A percentile compares a stretch with the other conserved stretches of the same genome.
Evolutionary conservation across 2,888 invertebrate genomes (phyloP).

Genomic region (Lumbricus terrestris): DNA sequence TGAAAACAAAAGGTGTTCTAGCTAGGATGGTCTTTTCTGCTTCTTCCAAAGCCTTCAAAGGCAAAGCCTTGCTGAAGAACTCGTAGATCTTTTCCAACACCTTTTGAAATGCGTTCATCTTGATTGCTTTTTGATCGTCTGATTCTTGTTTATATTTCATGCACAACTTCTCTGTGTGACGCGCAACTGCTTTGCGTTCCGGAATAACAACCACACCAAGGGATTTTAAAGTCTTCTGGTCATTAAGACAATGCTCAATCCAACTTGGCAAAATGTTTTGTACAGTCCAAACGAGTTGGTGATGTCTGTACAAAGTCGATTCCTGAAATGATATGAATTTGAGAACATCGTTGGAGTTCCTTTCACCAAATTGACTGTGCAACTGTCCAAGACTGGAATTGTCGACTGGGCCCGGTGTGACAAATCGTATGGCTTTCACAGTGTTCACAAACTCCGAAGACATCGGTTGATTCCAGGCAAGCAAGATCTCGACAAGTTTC

Average conservation of each 20-base stretch:
- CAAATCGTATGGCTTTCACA: constrained; percentile 36
- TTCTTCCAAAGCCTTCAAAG: background rate
- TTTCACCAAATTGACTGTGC: constrained; percentile 29
- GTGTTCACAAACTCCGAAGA: constrained; percentile 31
- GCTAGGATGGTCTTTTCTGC: constrained; percentile 11
- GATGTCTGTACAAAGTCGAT: constrained; percentile 37
- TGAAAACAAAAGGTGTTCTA: constrained; percentile 31
- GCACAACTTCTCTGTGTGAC: constrained; percentile 34
- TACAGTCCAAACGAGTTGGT: constrained; percentile 39
- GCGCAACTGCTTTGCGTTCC: constrained; percentile 29
- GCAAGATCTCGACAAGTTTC: constrained; percentile 29
- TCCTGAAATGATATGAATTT: constrained; percentile 39
- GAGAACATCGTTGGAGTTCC: background rate
- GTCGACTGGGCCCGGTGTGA: constrained; percentile 36
- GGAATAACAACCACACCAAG: constrained; percentile 36
- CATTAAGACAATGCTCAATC: constrained; percentile 37
- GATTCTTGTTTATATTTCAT: background rate
- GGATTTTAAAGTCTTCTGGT: background rate
- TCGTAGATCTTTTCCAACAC: constrained; percentile 39
- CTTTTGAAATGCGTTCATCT: constrained; percentile 29
- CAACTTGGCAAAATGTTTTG: constrained; percentile 39
- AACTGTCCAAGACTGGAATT: constrained; percentile 33
- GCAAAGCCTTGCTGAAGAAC: constrained; percentile 25
- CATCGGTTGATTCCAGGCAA: background rate
- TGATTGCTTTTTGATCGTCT: background rate